These are phyloP conservation scores for Mimas tiliae DNA, from an alignment of 2,888 invertebrate genomes.

Conservation along the genomic window DNA sequence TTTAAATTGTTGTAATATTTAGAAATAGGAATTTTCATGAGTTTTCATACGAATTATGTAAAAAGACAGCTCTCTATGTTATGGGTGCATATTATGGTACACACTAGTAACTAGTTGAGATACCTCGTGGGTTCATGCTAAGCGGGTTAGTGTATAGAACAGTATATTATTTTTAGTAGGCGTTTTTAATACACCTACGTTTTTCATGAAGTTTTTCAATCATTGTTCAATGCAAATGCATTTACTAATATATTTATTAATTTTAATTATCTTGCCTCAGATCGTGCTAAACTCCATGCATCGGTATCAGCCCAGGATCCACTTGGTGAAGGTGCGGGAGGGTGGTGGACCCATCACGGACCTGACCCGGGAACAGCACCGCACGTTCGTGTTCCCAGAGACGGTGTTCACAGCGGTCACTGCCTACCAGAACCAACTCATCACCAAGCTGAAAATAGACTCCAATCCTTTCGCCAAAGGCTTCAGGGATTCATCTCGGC, in stretches of 20 bases:
- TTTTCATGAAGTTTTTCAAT: too few species aligned
- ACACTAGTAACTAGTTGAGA: too few species aligned
- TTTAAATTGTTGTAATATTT: too few species aligned
- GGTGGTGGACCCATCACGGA: slow-evolving; percentile 91
- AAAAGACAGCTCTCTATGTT: too few species aligned
- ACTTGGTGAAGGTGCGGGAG: slow-evolving; percentile 91
- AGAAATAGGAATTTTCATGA: too few species aligned
- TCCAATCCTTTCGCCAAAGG: slow-evolving; percentile 99
- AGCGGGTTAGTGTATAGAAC: too few species aligned
- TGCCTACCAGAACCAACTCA: slow-evolving; percentile 99
- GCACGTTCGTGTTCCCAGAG: slow-evolving; percentile 98
- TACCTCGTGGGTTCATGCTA: too few species aligned
- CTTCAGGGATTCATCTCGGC: slow-evolving; percentile 96
- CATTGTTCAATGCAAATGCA: too few species aligned
- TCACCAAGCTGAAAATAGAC: slow-evolving; percentile 98
- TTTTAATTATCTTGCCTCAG: slow-evolving; percentile 83
- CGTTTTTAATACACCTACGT: too few species aligned
- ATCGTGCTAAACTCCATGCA: slow-evolving; percentile 99
- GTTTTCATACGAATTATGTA: too few species aligned
- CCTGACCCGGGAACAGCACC: slow-evolving; percentile 95
- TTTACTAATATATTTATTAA: neutral
- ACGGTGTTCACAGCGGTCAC: slow-evolving; percentile 99
- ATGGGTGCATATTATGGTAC: too few species aligned
- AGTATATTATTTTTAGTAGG: too few species aligned
- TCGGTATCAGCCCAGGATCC: slow-evolving; percentile 99